Evolutionary conservation across 2,113 vertebrate genomes (phyloP).

Genomic region (Elephantulus edwardii): DNA sequence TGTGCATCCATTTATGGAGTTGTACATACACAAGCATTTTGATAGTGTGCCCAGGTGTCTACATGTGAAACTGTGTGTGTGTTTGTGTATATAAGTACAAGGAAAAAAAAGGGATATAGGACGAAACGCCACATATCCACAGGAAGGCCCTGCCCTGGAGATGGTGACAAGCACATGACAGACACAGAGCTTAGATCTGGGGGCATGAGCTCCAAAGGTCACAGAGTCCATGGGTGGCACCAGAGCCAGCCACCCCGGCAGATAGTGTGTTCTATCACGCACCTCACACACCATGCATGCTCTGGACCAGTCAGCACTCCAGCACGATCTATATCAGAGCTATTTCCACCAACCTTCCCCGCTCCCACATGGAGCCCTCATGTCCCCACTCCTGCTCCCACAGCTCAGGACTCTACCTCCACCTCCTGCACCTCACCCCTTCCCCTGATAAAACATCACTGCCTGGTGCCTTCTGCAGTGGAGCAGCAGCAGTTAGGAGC

Average conservation of each 20-base stretch:
- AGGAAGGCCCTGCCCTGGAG: not conserved
- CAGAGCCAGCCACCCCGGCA: conserved; percentile 27
- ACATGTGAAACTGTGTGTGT: not conserved
- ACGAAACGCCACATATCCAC: rapidly evolving
- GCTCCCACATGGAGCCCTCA: not conserved
- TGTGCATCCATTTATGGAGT: not conserved
- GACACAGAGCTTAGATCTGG: not conserved
- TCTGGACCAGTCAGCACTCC: no score
- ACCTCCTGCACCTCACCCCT: not conserved
- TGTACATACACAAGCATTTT: rapidly evolving
- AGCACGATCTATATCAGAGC: not conserved
- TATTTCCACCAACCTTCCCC: not conserved
- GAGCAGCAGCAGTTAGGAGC: not conserved
- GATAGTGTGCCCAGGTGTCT: not conserved
- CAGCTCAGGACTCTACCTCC: not conserved
- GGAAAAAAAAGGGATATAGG: not conserved
- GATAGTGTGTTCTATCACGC: not conserved
- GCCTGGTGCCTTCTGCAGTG: not conserved
- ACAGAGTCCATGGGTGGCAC: not conserved
- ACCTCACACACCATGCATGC: not conserved
- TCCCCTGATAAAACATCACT: not conserved
- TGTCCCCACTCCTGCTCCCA: not conserved
- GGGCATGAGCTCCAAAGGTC: not conserved
- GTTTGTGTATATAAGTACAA: rapidly evolving
- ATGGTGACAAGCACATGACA: not conserved